Evolutionary conservation across 2,888 invertebrate species (phyloP), one percentile per base, ranked within the genome.

Genomic region (Toxonevra muliebris): DNA sequence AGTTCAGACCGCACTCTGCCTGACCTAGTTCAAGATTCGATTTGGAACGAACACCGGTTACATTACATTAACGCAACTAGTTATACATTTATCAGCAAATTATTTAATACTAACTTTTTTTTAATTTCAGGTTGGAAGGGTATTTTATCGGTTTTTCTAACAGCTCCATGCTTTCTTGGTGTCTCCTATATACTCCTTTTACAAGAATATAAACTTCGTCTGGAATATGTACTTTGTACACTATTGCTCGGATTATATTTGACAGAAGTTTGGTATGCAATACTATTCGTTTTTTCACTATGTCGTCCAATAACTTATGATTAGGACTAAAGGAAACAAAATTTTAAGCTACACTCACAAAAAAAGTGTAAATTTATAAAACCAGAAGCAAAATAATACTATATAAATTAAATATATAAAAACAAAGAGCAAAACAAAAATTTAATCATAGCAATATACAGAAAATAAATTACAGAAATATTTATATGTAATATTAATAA

Each of bases 161-260:
- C 93, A 50, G 87, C 94, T 75, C 96, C 97, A 1, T 93, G 94
- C 72, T 89, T 93, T 42, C 85, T 93, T 63, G 95, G 93, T 54
- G 91, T 94, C 10, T 87, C 94, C 71, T 97, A 96, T 86, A 90
- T 96, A 80, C 88, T 97, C 55, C 87, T 94, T 63, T 93, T 95
- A 90, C 97, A 97, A 86, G 93, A 93, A 54, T 94, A 94, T 84
- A 93, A 94, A 60, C 88, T 97, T 55, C 88, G 93, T 71, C 87
- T 96, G 71, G 97, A 97, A 86, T 92, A 94, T 77, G 94, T 97
- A 75, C 89, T 96, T 80, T 92, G 94, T 83, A 91, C 92, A 54
- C 92, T 96, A 76, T 93, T 95, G 88, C 87, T 97, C 60, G 90
- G 90, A 76, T 90, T 97, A 79, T 91, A 96, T 79, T 88, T 90